Conservation (phyloP, 2,797 vertebrate genomes). For the Heterohyrax brucei region DNA sequence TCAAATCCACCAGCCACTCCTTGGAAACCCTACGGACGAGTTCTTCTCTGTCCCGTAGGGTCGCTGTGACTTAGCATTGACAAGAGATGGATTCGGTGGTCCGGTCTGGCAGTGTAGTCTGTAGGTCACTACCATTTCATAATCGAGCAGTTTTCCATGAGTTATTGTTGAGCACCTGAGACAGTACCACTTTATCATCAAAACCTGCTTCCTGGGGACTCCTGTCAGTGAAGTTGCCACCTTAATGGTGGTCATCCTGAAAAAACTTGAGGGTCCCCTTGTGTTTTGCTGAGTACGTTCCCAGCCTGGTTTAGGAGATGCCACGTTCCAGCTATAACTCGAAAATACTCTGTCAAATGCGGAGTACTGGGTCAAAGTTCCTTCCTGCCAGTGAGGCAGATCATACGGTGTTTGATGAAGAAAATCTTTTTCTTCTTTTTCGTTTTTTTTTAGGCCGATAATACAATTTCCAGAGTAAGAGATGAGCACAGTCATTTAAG, state of each 20-base stretch:
- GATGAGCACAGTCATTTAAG: slow-evolving; percentile 14
- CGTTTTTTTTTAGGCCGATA: slow-evolving; percentile 14
- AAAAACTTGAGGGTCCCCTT: background rate
- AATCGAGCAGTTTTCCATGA: slow-evolving; percentile 2
- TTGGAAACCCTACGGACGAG: too few species aligned
- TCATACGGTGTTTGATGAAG: background rate
- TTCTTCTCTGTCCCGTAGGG: too few species aligned
- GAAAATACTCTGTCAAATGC: background rate
- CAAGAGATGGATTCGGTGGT: too few species aligned
- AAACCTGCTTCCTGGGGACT: background rate
- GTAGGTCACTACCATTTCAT: background rate
- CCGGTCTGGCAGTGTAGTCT: background rate
- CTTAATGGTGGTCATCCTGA: background rate
- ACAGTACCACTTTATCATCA: background rate
- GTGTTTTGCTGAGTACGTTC: background rate
- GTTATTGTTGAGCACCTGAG: slow-evolving; percentile 45
- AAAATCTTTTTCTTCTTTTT: background rate
- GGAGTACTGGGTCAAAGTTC: background rate
- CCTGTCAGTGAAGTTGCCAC: background rate
- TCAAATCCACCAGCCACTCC: too few species aligned
- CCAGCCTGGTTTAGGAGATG: slow-evolving; percentile 25
- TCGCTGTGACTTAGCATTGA: too few species aligned
- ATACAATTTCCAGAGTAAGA: slow-evolving; percentile 2
- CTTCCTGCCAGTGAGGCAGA: slow-evolving; percentile 19
- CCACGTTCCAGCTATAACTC: slow-evolving; percentile 2